Conservation (phyloP, 2,797 vertebrate genomes). For the Numenius phaeopus region DNA sequence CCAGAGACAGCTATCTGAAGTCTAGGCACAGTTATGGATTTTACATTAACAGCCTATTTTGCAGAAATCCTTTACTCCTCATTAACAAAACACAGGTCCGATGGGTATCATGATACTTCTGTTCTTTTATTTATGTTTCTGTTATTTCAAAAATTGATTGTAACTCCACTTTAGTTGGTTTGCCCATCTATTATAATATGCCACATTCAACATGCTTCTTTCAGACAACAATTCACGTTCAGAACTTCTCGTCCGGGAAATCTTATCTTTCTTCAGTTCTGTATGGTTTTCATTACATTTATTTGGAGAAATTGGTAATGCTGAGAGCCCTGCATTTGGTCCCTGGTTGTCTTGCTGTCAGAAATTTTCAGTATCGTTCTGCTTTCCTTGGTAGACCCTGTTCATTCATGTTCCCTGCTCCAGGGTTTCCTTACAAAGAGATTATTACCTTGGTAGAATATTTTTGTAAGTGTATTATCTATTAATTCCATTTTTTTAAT, state of each 20-base stretch:
- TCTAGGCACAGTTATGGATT: constrained; percentile 57
- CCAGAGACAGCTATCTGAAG: constrained; percentile 24
- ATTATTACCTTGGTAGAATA: background rate
- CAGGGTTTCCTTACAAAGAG: background rate
- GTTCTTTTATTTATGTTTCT: constrained; percentile 55
- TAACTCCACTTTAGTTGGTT: constrained; percentile 20
- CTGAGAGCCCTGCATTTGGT: background rate
- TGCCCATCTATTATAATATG: constrained; percentile 21
- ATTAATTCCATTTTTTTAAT: background rate
- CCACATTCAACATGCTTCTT: background rate
- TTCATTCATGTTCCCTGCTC: background rate
- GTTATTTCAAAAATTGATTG: constrained; percentile 56
- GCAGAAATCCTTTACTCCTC: constrained; percentile 63
- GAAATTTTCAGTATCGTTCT: background rate
- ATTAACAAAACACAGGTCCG: constrained; percentile 53
- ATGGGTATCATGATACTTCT: background rate
- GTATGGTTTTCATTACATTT: background rate
- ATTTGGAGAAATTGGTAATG: background rate
- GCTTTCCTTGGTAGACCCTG: background rate
- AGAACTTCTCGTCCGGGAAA: constrained; percentile 25
- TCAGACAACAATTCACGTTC: constrained; percentile 22
- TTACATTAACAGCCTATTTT: constrained; percentile 65
- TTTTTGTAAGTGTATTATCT: background rate
- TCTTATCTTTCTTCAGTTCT: background rate
- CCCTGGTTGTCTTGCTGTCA: background rate